Percentiles rank a stretch among this genome's conserved stretches.
These are phyloP conservation scores for Arremon brunneinucha DNA, from an alignment of 2,797 vertebrate genomes.

Conservation along the genomic window DNA sequence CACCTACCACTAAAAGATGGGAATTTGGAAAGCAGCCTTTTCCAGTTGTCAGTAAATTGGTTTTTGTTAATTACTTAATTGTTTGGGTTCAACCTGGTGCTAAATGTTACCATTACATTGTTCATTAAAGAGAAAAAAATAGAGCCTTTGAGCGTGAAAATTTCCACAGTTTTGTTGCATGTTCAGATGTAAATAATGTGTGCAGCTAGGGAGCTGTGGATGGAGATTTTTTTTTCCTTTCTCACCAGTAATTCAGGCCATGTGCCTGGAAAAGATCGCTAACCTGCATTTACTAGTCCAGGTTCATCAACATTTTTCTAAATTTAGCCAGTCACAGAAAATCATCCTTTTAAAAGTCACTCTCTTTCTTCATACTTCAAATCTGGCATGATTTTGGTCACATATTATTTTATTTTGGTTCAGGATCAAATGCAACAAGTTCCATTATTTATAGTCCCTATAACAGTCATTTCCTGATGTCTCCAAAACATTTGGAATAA, in stretches of 20 bases:
- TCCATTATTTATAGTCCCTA: neutral
- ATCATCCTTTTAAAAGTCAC: slow-evolving; percentile 11
- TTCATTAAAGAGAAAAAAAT: neutral
- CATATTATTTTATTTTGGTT: neutral
- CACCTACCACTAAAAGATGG: neutral
- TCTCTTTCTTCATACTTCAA: slow-evolving; percentile 6
- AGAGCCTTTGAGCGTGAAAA: neutral
- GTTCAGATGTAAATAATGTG: neutral
- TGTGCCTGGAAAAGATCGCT: slow-evolving; percentile 10
- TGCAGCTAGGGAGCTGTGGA: neutral
- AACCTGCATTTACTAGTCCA: slow-evolving; percentile 13
- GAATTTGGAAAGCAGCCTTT: neutral
- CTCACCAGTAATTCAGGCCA: neutral
- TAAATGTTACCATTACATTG: neutral
- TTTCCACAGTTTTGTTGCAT: slow-evolving; percentile 16
- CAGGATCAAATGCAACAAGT: neutral
- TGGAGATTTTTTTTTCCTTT: neutral
- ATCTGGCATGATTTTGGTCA: slow-evolving; percentile 11
- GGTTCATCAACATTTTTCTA: slow-evolving; percentile 33
- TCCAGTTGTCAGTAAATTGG: neutral
- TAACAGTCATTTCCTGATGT: neutral
- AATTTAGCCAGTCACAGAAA: slow-evolving; percentile 36
- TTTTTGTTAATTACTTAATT: neutral
- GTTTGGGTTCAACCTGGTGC: neutral
- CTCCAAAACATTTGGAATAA: slow-evolving; percentile 17